Evolutionary conservation across 2,797 vertebrate genomes (phyloP).

Genomic region (Dallia pectoralis): DNA sequence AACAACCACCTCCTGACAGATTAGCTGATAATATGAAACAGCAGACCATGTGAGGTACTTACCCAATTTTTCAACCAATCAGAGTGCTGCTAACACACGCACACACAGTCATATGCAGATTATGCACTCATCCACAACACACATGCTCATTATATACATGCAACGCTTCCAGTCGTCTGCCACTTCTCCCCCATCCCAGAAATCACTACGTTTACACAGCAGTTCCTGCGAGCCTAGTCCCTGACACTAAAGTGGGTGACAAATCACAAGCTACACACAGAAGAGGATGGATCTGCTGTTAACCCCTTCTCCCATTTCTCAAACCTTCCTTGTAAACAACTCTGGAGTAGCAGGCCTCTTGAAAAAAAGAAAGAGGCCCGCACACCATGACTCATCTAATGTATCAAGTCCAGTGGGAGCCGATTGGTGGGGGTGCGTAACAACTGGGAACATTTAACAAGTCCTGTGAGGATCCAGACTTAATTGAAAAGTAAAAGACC

Average conservation of each 20-base stretch:
- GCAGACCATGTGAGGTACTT: constrained; percentile 70
- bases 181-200: too few relatives aligned
- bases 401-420: constrained; percentile 59
- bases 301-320: constrained; percentile 1
- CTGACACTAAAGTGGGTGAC: constrained; percentile 12
- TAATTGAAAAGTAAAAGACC: constrained; percentile 56
- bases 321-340: constrained; percentile 55
- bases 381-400: constrained; percentile 72
- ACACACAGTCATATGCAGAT: neutral
- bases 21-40: constrained; percentile 64
- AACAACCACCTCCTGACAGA: constrained; percentile 32
- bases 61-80: constrained; percentile 71
- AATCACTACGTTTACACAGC: neutral
- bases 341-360: constrained; percentile 37
- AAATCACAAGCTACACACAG: constrained; percentile 11
- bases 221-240: constrained; percentile 1
- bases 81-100: constrained; percentile 33
- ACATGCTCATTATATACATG: neutral
- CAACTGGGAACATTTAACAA: constrained; percentile 64
- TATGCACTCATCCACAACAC: neutral
- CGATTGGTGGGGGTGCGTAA: constrained; percentile 39
- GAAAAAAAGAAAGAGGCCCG: constrained; percentile 41
- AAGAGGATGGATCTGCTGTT: constrained; percentile 4
- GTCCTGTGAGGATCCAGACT: constrained; percentile 48
- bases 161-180: too few relatives aligned